Evolutionary conservation across 30 jellyfish, hydroid and myxozoan genomes (phyloP).

Genomic region (Pelagia noctiluca): DNA sequence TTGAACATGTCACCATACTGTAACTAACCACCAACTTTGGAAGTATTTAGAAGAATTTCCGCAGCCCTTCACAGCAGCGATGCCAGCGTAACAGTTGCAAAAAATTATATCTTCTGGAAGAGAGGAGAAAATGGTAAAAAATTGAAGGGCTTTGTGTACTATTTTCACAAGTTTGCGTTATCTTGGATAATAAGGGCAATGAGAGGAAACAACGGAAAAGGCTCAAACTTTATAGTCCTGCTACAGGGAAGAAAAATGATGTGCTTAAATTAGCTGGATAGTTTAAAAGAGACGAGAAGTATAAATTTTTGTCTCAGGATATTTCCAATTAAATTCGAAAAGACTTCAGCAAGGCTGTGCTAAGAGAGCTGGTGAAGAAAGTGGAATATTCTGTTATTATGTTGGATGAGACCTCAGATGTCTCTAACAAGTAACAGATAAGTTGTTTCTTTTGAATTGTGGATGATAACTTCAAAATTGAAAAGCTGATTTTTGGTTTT

Average conservation of each 20-base stretch:
- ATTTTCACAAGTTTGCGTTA: slow-evolving; percentile 47
- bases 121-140: slow-evolving; percentile 42
- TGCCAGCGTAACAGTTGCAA: too few relatives aligned
- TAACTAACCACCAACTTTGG: too few relatives aligned
- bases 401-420: slow-evolving; percentile 60
- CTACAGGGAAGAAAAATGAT: slow-evolving; percentile 47
- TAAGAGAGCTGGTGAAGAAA: slow-evolving; percentile 28
- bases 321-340: slow-evolving; percentile 56
- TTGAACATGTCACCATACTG: too few relatives aligned
- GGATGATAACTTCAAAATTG: slow-evolving; percentile 35
- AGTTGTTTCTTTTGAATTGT: slow-evolving; percentile 46
- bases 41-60: too few relatives aligned
- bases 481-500: slow-evolving; percentile 44
- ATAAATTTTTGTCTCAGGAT: slow-evolving; percentile 56
- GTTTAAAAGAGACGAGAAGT: slow-evolving; percentile 59
- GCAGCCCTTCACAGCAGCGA: too few relatives aligned
- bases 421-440: slow-evolving; percentile 54
- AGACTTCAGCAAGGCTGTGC: slow-evolving; percentile 49
- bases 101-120: too few relatives aligned
- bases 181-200: slow-evolving; percentile 50
- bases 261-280: slow-evolving; percentile 41
- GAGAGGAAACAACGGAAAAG: slow-evolving; percentile 32
- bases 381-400: slow-evolving; percentile 59
- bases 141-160: slow-evolving; percentile 44
- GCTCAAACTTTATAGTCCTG: slow-evolving; percentile 38